phyloP scores from a whole-genome alignment of 2,888 invertebrate species.

The Ichneumon xanthorius region DNA sequence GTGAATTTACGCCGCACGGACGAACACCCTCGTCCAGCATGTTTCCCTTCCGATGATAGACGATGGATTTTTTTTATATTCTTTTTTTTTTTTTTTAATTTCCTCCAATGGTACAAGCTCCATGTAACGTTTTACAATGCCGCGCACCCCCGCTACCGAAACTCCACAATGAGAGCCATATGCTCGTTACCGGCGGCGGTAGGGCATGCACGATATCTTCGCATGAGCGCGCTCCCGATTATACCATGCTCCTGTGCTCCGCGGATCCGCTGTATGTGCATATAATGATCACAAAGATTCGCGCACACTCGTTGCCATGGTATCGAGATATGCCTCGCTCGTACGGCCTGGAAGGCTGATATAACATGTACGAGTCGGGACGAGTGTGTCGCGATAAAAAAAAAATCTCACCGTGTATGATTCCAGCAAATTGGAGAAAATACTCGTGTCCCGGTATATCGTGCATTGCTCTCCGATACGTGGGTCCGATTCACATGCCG shows the following conservation, averaged over 20 bases:
- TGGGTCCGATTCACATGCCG: background rate
- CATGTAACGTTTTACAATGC: background rate
- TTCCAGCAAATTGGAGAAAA: background rate
- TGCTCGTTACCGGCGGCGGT: constrained; percentile 53
- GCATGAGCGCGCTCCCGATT: constrained; percentile 44
- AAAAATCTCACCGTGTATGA: background rate
- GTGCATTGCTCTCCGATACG: background rate
- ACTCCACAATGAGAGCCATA: constrained; percentile 43
- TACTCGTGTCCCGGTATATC: background rate
- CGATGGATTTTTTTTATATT: constrained; percentile 14
- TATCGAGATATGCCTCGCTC: constrained; percentile 27
- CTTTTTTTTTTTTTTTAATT: constrained; percentile 22
- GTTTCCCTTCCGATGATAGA: constrained; percentile 8
- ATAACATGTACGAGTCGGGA: background rate
- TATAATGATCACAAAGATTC: constrained; percentile 55
- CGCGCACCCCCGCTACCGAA: constrained; percentile 8
- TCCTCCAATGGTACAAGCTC: background rate
- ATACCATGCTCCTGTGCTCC: constrained; percentile 38
- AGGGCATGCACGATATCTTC: constrained; percentile 38
- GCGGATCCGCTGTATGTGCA: constrained; percentile 13
- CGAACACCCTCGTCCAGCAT: background rate
- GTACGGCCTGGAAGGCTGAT: background rate
- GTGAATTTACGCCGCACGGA: constrained; percentile 34
- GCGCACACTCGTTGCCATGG: constrained; percentile 45
- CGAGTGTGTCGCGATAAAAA: background rate